These are phyloP conservation scores for Carcharodon carcharias DNA, from an alignment of 2,797 vertebrate species.

Conservation along the genomic window DNA sequence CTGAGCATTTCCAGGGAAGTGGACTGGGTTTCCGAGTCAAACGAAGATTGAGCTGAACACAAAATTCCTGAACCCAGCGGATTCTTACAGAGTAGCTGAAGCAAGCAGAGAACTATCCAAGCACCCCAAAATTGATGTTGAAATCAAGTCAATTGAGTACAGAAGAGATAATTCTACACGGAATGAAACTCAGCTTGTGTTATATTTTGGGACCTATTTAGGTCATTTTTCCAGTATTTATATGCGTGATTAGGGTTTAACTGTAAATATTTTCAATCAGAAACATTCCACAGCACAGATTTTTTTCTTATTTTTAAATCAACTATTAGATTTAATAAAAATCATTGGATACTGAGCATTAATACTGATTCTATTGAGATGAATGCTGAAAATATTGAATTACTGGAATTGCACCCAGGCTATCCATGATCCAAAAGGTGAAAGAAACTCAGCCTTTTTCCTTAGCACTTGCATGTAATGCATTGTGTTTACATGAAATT, in stretches of 20 bases:
- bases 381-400: not conserved
- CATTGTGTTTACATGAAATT: not conserved
- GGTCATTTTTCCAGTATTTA: not conserved
- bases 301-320: not conserved
- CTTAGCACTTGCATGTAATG: not conserved
- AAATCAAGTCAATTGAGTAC: not conserved
- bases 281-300: not conserved
- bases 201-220: not conserved
- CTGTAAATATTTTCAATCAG: not conserved
- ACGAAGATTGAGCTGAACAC: not conserved
- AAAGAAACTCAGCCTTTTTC: not conserved
- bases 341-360: not conserved
- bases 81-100: not conserved
- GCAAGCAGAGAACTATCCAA: not conserved
- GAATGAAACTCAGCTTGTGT: not conserved
- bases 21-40: not conserved
- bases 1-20: not conserved
- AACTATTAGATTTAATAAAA: not conserved
- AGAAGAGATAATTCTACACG: not conserved
- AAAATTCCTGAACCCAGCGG: not conserved
- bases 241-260: not conserved
- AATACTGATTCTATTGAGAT: not conserved
- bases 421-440: not conserved
- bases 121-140: not conserved
- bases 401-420: not conserved